Percentiles rank a stretch among this genome's conserved stretches.
Evolutionary conservation across 2,113 vertebrate species (phyloP).

Genomic region (Morone saxatilis): DNA sequence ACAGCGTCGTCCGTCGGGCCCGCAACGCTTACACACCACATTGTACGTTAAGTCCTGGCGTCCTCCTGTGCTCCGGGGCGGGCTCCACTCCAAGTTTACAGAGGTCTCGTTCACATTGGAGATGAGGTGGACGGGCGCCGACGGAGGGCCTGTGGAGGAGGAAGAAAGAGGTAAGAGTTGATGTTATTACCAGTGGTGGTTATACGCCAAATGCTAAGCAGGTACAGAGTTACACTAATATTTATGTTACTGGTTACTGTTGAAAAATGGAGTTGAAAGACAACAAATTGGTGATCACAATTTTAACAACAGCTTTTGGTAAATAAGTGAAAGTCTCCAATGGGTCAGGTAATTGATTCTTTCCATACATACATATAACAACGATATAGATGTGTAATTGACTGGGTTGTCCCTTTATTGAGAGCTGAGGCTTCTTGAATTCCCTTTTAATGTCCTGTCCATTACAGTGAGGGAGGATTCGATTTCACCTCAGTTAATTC

Average conservation of each 20-base stretch:
- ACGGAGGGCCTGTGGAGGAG: slow-evolving; percentile 89
- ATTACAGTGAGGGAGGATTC: slow-evolving; percentile 62
- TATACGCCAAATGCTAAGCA: background rate
- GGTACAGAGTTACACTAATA: background rate
- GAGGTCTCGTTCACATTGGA: slow-evolving; percentile 99
- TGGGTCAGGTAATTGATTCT: slow-evolving; percentile 19
- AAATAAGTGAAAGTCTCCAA: background rate
- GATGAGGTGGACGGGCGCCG: slow-evolving; percentile 95
- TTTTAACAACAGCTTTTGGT: background rate
- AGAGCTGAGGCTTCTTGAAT: slow-evolving; percentile 51
- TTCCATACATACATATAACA: slow-evolving; percentile 12
- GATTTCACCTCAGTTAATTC: slow-evolving; percentile 71
- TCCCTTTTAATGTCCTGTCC: slow-evolving; percentile 68
- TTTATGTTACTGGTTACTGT: background rate
- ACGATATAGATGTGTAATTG: slow-evolving; percentile 49
- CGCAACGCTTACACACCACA: slow-evolving; percentile 94
- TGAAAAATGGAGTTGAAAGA: background rate
- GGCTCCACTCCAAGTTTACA: slow-evolving; percentile 96
- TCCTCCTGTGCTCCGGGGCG: slow-evolving; percentile 91
- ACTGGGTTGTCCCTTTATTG: slow-evolving; percentile 43
- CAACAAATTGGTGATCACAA: background rate
- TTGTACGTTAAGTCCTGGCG: slow-evolving; percentile 95
- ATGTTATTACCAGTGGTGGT: background rate
- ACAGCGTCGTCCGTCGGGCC: slow-evolving; percentile 87
- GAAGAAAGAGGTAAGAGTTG: background rate